phyloP scores from a whole-genome alignment of 1,140 invertebrate species.

The Latrodectus geometricus region DNA sequence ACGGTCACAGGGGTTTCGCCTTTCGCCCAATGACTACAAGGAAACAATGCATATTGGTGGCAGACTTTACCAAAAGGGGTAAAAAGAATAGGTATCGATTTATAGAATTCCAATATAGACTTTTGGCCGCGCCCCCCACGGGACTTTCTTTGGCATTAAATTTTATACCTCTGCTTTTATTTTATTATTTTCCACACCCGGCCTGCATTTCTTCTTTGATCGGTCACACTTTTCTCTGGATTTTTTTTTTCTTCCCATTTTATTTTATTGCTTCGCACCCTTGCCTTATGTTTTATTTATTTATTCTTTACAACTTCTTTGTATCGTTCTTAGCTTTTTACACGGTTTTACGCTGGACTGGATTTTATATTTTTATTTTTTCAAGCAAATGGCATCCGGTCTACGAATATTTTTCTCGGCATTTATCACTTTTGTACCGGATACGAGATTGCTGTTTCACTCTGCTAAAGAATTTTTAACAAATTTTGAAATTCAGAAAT shows the following conservation, averaged over 20 bases:
- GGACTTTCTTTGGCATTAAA: constrained; percentile 46
- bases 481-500: too few relatives aligned
- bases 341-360: too few relatives aligned
- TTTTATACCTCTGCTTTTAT: constrained; percentile 43
- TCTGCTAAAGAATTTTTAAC: too few relatives aligned
- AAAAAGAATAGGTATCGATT: constrained; percentile 26
- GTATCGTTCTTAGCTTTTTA: too few relatives aligned
- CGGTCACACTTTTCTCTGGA: constrained; percentile 5
- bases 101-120: constrained; percentile 45
- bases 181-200: constrained; percentile 47
- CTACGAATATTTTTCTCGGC: too few relatives aligned
- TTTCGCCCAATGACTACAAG: constrained; percentile 13
- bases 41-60: constrained; percentile 47
- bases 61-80: constrained; percentile 26
- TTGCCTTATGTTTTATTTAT: background rate
- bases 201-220: constrained; percentile 38
- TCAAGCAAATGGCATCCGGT: too few relatives aligned
- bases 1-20: background rate
- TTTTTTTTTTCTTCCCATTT: constrained; percentile 7
- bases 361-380: too few relatives aligned
- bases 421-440: too few relatives aligned
- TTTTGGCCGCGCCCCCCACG: background rate
- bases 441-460: too few relatives aligned
- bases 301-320: background rate
- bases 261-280: background rate